Conservation (phyloP, 2,888 invertebrate genomes). For the Aphodius sticticus region DNA sequence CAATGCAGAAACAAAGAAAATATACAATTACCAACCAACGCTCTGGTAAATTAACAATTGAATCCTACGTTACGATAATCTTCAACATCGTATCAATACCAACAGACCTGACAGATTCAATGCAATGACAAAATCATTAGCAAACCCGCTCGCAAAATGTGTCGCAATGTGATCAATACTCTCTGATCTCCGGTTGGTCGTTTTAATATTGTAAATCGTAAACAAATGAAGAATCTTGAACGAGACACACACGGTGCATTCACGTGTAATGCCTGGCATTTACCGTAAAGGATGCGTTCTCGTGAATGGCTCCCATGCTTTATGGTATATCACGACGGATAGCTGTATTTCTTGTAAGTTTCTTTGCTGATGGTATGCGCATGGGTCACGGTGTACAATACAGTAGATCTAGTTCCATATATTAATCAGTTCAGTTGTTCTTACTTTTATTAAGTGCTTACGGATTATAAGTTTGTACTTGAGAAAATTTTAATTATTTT, state of each 20-base stretch:
- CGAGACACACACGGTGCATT: neutral
- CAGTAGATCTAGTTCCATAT: neutral
- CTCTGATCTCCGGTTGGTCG: neutral
- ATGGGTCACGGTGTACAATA: neutral
- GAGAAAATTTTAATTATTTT: too few species aligned
- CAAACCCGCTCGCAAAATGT: neutral
- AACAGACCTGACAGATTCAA: constrained; percentile 4
- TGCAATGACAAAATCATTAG: neutral
- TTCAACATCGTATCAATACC: neutral
- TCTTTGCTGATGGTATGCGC: neutral
- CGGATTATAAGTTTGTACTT: too few species aligned
- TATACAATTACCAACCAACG: neutral
- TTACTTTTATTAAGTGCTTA: too few species aligned
- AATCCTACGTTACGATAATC: neutral
- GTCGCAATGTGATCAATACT: neutral
- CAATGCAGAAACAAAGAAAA: neutral
- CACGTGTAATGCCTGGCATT: neutral
- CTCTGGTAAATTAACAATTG: neutral
- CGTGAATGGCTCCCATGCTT: neutral
- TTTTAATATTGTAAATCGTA: constrained; percentile 4
- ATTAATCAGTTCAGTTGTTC: neutral
- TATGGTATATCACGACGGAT: neutral
- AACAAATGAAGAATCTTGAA: constrained; percentile 4
- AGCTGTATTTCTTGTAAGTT: neutral
- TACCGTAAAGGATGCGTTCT: neutral